These are phyloP conservation scores for Gymnodraco acuticeps DNA, from an alignment of 2,797 vertebrate genomes.

Conservation along the genomic window DNA sequence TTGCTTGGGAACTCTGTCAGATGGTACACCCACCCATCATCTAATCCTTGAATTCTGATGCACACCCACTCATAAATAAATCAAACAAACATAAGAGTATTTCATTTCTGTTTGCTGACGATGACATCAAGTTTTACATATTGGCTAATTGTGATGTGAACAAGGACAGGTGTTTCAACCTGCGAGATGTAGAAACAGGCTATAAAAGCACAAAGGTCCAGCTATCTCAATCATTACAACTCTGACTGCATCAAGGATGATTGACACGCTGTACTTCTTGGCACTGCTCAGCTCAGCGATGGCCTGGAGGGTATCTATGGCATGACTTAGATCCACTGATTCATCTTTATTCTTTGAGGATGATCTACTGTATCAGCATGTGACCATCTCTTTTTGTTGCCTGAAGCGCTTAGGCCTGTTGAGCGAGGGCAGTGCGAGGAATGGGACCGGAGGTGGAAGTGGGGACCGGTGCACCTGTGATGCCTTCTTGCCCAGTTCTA, in stretches of 20 bases:
- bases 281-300: conserved; percentile 63
- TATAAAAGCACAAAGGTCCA: conserved; percentile 65
- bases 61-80: conserved; percentile 5
- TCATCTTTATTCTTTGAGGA: conserved; percentile 13
- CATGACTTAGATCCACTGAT: conserved; percentile 5
- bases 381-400: not conserved
- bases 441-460: conserved; percentile 55
- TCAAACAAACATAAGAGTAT: not conserved
- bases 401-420: conserved; percentile 50
- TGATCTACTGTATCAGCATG: conserved; percentile 11
- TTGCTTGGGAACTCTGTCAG: conserved; percentile 40
- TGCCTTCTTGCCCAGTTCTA: conserved; percentile 75
- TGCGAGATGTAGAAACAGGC: conserved; percentile 52
- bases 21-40: conserved; percentile 6
- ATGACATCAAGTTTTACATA: conserved; percentile 20
- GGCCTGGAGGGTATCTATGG: conserved; percentile 69
- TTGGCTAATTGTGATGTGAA: conserved; percentile 56
- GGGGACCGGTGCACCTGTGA: conserved; percentile 74
- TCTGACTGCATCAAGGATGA: conserved; percentile 68
- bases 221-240: conserved; percentile 30
- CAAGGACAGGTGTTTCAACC: conserved; percentile 47
- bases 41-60: conserved; percentile 4
- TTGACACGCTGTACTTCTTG: conserved; percentile 63
- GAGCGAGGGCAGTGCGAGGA: conserved; percentile 41
- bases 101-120: conserved; percentile 51